phyloP scores from a whole-genome alignment of 2,888 invertebrate species.

The Drosophila koepferae region DNA sequence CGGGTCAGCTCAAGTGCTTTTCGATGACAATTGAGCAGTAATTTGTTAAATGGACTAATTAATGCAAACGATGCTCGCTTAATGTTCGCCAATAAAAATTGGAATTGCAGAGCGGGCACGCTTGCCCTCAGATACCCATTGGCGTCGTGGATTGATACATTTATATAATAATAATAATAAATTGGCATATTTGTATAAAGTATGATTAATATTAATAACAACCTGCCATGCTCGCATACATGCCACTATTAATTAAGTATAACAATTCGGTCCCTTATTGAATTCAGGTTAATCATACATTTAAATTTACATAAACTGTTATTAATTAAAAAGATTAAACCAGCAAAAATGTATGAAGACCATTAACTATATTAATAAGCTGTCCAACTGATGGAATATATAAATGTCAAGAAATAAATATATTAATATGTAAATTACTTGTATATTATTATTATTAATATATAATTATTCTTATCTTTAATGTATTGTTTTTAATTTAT shows the following conservation, averaged over 20 bases:
- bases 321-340: slow-evolving; percentile 68
- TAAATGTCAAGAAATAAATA: background rate
- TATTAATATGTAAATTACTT: background rate
- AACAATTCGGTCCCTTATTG: slow-evolving; percentile 57
- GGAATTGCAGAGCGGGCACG: background rate
- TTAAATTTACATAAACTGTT: slow-evolving; percentile 70
- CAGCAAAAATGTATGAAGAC: slow-evolving; percentile 1
- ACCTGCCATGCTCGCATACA: slow-evolving; percentile 17
- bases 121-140: background rate
- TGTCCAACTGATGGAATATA: background rate
- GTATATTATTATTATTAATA: too few species aligned
- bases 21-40: slow-evolving; percentile 26
- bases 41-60: slow-evolving; percentile 50
- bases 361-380: slow-evolving; percentile 47
- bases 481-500: background rate
- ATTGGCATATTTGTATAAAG: slow-evolving; percentile 40
- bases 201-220: slow-evolving; percentile 36
- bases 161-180: slow-evolving; percentile 17
- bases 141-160: background rate
- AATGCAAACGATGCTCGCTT: slow-evolving; percentile 15
- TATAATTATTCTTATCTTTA: too few species aligned
- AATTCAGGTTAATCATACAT: slow-evolving; percentile 70
- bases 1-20: slow-evolving; percentile 19
- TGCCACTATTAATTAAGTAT: slow-evolving; percentile 64
- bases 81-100: slow-evolving; percentile 13